Conservation (phyloP, 2,113 vertebrate species). For the rat (Rattus norvegicus) region GRCr8 NC_086020.1:161178501-161179000, state of each 20-base stretch:
- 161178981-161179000: not conserved
- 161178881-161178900: not conserved
- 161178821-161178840: not conserved
- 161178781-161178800: not conserved
- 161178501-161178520: not conserved
- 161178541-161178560: too few relatives aligned
- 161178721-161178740: not conserved
- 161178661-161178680: not conserved
- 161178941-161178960: not conserved
- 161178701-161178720: not conserved
- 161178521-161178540: too few relatives aligned
- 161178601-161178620: not conserved
- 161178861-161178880: not conserved
- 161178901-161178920: not conserved
- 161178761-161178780: not conserved
- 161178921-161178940: not conserved
- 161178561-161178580: not conserved
- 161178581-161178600: too few relatives aligned
- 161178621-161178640: accelerated
- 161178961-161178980: not conserved
- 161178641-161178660: not conserved
- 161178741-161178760: not conserved
- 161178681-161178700: too few relatives aligned
- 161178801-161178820: not conserved
- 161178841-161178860: not conserved